phyloP scores from a whole-genome alignment of 1,140 invertebrate species.

The Wasmannia auropunctata region DNA sequence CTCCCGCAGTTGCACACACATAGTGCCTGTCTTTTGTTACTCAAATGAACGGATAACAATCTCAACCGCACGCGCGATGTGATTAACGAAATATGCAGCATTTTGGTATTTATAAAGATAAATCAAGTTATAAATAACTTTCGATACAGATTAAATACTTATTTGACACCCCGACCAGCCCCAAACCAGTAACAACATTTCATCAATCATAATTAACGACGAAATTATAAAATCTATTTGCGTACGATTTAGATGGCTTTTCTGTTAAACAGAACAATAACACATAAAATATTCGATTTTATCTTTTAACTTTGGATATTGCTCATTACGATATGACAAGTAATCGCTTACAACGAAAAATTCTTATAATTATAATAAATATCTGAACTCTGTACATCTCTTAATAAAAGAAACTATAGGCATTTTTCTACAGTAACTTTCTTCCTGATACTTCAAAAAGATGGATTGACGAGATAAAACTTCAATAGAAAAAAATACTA shows the following conservation, averaged over 20 bases:
- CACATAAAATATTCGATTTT: neutral
- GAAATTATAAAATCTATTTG: no score
- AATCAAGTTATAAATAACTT: neutral
- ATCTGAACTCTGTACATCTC: neutral
- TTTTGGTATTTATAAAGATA: neutral
- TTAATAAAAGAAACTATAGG: neutral
- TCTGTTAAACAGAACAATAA: neutral
- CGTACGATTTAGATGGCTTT: no score
- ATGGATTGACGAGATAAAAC: neutral
- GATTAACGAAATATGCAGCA: neutral
- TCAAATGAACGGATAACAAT: neutral
- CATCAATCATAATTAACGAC: neutral
- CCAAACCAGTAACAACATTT: neutral
- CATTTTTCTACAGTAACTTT: neutral
- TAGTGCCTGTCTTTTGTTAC: neutral
- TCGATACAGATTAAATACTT: neutral
- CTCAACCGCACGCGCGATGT: neutral
- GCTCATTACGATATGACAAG: neutral
- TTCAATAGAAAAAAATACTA: neutral
- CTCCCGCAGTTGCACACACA: constrained; percentile 17
- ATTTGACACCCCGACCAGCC: neutral
- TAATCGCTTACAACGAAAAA: neutral
- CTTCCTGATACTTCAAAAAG: neutral
- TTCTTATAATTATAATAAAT: neutral
- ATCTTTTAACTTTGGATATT: neutral